A percentile compares a stretch with the other conserved stretches of the same genome.
Evolutionary conservation across 1,140 invertebrate genomes (phyloP).

Genomic region (Holotrichia oblita): DNA sequence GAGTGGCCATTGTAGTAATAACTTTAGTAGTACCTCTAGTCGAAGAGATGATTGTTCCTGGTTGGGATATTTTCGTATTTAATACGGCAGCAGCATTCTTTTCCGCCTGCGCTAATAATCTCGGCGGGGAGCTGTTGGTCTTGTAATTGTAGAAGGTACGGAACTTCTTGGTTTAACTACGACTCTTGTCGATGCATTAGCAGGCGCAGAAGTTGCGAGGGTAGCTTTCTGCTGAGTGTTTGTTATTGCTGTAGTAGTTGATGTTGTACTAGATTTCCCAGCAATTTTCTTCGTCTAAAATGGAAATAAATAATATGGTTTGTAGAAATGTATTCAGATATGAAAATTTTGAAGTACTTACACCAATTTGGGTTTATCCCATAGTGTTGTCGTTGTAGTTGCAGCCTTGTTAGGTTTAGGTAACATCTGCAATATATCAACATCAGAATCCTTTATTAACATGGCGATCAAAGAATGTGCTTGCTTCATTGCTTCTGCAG

Average conservation of each 20-base stretch:
- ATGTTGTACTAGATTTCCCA: conserved; percentile 51
- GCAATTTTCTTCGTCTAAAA: conserved; percentile 57
- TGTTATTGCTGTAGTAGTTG: conserved; percentile 49
- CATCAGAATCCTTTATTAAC: conserved; percentile 92
- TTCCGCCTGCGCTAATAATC: conserved; percentile 64
- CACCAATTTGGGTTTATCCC: conserved; percentile 67
- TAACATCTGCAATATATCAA: conserved; percentile 87
- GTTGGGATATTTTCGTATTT: conserved; percentile 64
- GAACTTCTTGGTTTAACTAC: conserved; percentile 60
- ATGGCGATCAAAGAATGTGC: conserved; percentile 86
- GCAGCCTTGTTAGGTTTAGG: conserved; percentile 71
- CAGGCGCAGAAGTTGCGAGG: conserved; percentile 42
- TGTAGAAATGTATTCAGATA: not conserved
- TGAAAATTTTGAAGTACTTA: conserved; percentile 45
- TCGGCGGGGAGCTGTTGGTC: conserved; percentile 64
- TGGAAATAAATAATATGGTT: not conserved
- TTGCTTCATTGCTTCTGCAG: conserved; percentile 89
- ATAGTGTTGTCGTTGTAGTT: conserved; percentile 63
- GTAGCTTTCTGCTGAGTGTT: conserved; percentile 48
- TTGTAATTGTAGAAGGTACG: conserved; percentile 59
- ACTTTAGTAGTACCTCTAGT: conserved; percentile 61
- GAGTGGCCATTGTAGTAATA: conserved; percentile 62
- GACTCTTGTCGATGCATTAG: conserved; percentile 45
- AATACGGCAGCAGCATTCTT: conserved; percentile 54
- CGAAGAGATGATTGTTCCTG: conserved; percentile 69